phyloP scores from a whole-genome alignment of 2,797 vertebrate genomes.

The Schizopygopsis pylzovi region DNA sequence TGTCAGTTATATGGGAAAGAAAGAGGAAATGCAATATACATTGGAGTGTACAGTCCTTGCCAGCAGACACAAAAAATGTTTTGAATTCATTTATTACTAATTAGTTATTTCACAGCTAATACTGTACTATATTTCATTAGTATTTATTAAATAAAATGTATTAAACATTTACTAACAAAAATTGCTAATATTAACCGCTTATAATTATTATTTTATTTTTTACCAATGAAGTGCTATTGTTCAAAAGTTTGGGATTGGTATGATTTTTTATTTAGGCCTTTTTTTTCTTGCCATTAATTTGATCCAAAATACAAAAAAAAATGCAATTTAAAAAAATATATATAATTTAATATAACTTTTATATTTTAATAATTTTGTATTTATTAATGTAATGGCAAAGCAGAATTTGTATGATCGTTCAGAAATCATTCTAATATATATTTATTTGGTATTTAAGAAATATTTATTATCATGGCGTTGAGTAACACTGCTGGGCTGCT shows the following conservation, averaged over 20 bases:
- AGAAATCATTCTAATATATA: background rate
- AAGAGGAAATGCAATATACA: background rate
- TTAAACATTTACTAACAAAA: background rate
- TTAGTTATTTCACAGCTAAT: background rate
- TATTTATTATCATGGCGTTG: background rate
- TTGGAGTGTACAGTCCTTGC: background rate
- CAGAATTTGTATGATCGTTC: background rate
- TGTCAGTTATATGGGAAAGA: background rate
- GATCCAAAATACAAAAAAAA: background rate
- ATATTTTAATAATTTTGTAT: background rate
- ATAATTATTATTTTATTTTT: background rate
- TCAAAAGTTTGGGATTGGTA: background rate
- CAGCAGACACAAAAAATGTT: background rate
- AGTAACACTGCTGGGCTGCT: background rate
- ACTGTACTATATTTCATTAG: background rate
- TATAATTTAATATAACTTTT: background rate
- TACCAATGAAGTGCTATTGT: too few species aligned
- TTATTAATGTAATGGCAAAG: background rate
- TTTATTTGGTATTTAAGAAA: background rate
- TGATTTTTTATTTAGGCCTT: background rate
- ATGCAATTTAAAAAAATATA: background rate
- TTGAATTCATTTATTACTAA: background rate
- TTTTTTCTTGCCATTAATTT: background rate
- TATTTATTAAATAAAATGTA: background rate
- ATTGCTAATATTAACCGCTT: background rate